Evolutionary conservation across 2,113 vertebrate genomes (phyloP).

Genomic region (Triplophysa tibetana): DNA sequence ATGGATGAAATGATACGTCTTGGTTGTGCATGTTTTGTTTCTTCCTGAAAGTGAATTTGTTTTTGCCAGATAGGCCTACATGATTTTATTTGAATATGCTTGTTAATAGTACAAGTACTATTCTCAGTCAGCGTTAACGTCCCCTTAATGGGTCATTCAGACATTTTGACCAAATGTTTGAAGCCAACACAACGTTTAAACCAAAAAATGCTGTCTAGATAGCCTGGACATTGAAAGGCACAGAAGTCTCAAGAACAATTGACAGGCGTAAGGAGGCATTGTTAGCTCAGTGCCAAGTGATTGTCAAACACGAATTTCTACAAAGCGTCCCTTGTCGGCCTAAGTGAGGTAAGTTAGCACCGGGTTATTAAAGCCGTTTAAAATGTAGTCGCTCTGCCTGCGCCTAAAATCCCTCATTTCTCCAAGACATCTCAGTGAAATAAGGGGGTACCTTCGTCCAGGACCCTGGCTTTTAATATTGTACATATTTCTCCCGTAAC

Average conservation of each 20-base stretch:
- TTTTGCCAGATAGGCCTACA: too few relatives aligned
- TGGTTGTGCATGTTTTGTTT: background rate
- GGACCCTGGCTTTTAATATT: conserved; percentile 51
- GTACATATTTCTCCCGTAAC: conserved; percentile 56
- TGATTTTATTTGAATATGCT: too few relatives aligned
- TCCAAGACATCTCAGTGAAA: conserved; percentile 59
- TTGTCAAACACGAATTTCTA: conserved; percentile 28
- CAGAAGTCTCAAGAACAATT: conserved; percentile 1
- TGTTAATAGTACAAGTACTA: too few relatives aligned
- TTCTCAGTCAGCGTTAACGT: too few relatives aligned
- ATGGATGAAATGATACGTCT: background rate
- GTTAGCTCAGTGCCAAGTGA: conserved; percentile 32
- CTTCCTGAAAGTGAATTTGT: background rate
- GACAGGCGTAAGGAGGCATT: conserved; percentile 28
- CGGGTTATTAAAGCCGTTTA: conserved; percentile 56
- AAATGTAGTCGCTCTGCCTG: conserved; percentile 53
- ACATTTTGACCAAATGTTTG: too few relatives aligned
- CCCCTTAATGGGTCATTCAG: too few relatives aligned
- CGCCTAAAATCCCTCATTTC: conserved; percentile 57
- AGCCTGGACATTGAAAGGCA: background rate
- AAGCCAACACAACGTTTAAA: too few relatives aligned
- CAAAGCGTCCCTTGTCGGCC: conserved; percentile 10
- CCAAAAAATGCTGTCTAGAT: background rate
- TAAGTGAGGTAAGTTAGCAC: conserved; percentile 44
- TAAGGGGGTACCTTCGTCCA: conserved; percentile 45